Evolutionary conservation across 2,797 vertebrate genomes (phyloP).

Genomic region (Tauraco hartlaubi): DNA sequence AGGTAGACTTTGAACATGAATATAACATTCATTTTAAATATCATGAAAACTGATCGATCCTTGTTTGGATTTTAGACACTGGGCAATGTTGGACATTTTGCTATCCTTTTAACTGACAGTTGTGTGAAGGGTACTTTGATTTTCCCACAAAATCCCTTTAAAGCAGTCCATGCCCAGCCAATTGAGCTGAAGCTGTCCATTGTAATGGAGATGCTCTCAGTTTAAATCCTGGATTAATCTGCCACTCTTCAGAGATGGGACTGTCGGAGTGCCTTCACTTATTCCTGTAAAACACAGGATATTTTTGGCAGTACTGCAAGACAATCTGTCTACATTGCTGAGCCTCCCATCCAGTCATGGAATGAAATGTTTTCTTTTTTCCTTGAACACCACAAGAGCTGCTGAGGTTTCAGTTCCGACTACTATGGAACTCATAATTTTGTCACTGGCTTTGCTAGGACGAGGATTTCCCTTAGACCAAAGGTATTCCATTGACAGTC

Average conservation of each 20-base stretch:
- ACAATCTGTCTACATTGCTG: background rate
- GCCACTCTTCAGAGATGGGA: background rate
- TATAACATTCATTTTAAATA: conserved; percentile 3
- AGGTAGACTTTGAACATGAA: background rate
- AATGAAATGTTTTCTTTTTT: conserved; percentile 40
- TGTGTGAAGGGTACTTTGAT: background rate
- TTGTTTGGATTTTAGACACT: background rate
- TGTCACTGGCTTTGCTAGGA: conserved; percentile 1
- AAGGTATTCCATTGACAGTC: background rate
- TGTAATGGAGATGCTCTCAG: background rate
- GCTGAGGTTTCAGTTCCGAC: conserved; percentile 57
- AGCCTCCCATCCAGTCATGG: background rate
- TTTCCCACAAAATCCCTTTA: conserved; percentile 22
- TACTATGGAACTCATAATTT: background rate
- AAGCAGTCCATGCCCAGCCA: background rate
- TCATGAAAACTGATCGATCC: background rate
- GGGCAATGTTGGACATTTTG: background rate
- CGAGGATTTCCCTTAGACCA: background rate
- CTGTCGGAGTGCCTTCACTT: background rate
- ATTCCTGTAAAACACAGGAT: conserved; percentile 13
- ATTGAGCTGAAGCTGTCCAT: background rate
- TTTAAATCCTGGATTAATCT: conserved; percentile 22
- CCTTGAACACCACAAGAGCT: background rate
- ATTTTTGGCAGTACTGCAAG: conserved; percentile 22
- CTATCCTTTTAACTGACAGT: background rate